phyloP scores from a whole-genome alignment of 1,140 invertebrate species.

The Caenorhabditis brenneri region DNA sequence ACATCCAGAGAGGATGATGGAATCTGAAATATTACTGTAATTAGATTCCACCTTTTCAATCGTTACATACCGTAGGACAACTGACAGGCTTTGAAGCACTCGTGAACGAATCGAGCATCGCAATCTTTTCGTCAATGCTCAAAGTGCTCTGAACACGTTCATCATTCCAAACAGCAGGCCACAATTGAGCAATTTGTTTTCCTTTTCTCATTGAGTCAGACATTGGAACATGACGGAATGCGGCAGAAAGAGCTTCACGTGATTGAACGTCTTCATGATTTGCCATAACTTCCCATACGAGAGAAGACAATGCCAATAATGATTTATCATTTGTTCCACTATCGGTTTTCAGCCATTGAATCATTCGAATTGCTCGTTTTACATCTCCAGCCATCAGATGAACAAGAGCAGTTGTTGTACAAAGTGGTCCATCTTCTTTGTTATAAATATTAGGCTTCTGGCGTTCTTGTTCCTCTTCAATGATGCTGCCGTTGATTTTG shows the following conservation, averaged over 20 bases:
- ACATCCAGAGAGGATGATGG: slow-evolving; percentile 39
- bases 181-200: slow-evolving; percentile 20
- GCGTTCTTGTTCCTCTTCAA: not conserved
- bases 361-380: slow-evolving; percentile 6
- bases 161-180: slow-evolving; percentile 41
- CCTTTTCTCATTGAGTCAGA: slow-evolving; percentile 13
- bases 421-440: not conserved
- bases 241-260: slow-evolving; percentile 12
- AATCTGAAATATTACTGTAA: not conserved
- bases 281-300: slow-evolving; percentile 48
- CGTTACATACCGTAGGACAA: not conserved
- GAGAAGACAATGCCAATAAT: slow-evolving; percentile 22
- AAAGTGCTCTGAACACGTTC: slow-evolving; percentile 31
- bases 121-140: slow-evolving; percentile 29
- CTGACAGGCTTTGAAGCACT: not conserved
- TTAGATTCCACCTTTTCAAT: too few species aligned
- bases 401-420: slow-evolving; percentile 28
- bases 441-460: not conserved
- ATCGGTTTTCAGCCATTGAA: not conserved
- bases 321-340: not conserved
- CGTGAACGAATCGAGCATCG: not conserved
- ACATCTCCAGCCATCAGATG: slow-evolving; percentile 52
- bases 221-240: slow-evolving; percentile 36
- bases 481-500: not conserved
- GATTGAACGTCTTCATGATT: slow-evolving; percentile 54